phyloP scores from a whole-genome alignment of 2,797 vertebrate species.

The Glossophaga mutica region DNA sequence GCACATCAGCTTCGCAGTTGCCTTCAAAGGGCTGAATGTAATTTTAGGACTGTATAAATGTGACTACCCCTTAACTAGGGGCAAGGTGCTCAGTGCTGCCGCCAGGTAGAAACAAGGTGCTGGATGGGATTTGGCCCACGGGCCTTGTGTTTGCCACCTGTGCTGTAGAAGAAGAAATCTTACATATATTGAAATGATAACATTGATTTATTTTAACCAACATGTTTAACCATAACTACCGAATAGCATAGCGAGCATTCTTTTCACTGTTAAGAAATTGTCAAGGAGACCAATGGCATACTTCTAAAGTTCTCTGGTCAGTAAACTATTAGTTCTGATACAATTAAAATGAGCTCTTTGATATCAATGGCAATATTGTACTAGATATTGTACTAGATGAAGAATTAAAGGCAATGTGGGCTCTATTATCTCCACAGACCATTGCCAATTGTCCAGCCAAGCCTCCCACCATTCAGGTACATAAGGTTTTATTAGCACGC shows the following conservation, averaged over 20 bases:
- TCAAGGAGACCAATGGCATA: neutral
- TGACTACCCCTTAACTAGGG: too few relatives aligned
- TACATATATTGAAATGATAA: neutral
- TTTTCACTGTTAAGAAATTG: neutral
- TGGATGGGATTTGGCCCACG: too few relatives aligned
- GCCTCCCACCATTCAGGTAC: neutral
- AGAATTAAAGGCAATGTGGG: neutral
- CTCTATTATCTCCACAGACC: neutral
- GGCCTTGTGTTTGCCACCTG: too few relatives aligned
- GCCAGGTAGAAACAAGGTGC: too few relatives aligned
- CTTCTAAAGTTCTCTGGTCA: neutral
- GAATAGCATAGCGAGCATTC: neutral
- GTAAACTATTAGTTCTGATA: neutral
- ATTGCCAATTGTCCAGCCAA: neutral
- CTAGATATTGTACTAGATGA: neutral
- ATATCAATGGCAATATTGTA: neutral
- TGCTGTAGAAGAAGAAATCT: neutral
- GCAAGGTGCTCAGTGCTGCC: too few relatives aligned
- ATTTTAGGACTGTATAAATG: too few relatives aligned
- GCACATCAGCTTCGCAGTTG: too few relatives aligned
- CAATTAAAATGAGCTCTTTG: neutral
- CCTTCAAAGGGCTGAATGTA: too few relatives aligned
- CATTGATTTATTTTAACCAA: neutral
- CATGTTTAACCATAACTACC: neutral
- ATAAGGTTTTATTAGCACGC: neutral